phyloP scores from a whole-genome alignment of 2,888 invertebrate genomes.

The Phragmatobia fuliginosa region DNA sequence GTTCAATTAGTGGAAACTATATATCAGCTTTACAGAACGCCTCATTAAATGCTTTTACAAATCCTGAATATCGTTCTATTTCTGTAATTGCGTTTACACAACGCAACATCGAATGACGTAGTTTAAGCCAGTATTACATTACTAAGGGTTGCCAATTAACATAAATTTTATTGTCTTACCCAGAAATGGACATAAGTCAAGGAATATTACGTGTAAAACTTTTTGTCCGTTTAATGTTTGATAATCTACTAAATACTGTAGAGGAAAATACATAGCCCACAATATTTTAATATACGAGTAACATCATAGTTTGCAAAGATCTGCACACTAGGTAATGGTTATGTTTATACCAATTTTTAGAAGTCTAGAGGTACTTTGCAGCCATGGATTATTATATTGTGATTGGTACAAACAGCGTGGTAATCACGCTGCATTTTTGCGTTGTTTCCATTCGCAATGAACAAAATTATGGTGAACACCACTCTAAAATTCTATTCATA shows the following conservation, averaged over 20 bases:
- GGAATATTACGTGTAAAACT: background rate
- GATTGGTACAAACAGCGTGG: too few species aligned
- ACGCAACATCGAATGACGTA: conserved; percentile 15
- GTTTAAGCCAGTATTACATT: conserved; percentile 14
- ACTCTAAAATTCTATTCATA: too few species aligned
- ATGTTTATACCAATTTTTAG: too few species aligned
- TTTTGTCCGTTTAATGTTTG: background rate
- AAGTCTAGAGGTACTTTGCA: background rate
- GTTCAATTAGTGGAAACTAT: conserved; percentile 62
- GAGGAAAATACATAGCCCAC: background rate
- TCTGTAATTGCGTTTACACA: conserved; percentile 17
- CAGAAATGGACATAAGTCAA: background rate
- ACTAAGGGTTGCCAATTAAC: conserved; percentile 12
- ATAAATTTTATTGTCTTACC: background rate
- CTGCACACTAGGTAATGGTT: too few species aligned
- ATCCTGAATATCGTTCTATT: conserved; percentile 35
- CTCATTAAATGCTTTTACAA: conserved; percentile 43
- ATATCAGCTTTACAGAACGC: conserved; percentile 52
- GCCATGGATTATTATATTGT: background rate
- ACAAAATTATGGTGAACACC: too few species aligned
- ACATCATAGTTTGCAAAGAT: background rate
- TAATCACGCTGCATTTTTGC: too few species aligned
- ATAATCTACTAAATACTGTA: background rate
- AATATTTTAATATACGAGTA: background rate
- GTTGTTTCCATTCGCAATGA: too few species aligned